phyloP scores from a whole-genome alignment of 2,888 invertebrate species.

The Tipula vernalis region DNA sequence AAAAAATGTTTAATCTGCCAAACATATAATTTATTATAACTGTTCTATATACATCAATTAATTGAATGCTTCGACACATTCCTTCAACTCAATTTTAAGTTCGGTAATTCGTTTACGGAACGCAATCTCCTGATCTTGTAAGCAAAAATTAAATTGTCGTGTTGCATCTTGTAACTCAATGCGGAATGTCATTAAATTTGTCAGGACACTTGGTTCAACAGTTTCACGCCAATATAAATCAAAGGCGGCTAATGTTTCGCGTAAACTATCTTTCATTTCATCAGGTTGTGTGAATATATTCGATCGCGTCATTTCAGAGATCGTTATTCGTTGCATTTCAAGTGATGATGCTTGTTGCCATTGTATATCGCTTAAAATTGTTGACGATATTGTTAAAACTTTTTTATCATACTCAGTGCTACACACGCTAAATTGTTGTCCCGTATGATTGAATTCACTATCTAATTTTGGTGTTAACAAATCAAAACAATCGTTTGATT shows the following conservation, averaged over 20 bases:
- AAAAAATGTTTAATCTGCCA: background rate
- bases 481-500: background rate
- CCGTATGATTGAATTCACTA: background rate
- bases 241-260: background rate
- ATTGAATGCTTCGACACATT: background rate
- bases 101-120: background rate
- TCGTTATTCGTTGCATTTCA: background rate
- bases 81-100: background rate
- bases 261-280: background rate
- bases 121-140: background rate
- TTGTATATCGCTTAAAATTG: background rate
- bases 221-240: background rate
- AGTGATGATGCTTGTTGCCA: background rate
- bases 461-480: background rate
- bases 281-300: background rate
- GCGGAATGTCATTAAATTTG: background rate
- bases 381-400: background rate
- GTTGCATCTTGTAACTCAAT: background rate
- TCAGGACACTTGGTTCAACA: background rate
- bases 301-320: background rate
- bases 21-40: background rate
- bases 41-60: background rate
- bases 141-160: background rate
- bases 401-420: background rate
- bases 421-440: background rate